Base-by-base conservation (phyloP, 2,888 invertebrate species). In the Galeopsomyia nigrocyanea region DNA sequence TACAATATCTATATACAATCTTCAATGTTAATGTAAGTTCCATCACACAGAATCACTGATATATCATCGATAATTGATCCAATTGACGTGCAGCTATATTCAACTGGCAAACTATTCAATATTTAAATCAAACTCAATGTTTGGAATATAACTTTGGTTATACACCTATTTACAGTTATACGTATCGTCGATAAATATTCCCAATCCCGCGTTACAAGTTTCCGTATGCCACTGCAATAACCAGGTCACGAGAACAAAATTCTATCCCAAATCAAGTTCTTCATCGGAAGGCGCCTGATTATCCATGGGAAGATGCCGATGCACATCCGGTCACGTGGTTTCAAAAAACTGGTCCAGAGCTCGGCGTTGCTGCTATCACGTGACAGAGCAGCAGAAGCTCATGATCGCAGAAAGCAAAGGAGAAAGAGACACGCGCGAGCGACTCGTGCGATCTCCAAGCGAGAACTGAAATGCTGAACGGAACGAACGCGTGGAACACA, bases 381-480 rank as follows among this genome's bases (percentile, higher is more conserved):
- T 26, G 19, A 46, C 51, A 21, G 13, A 26, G 56, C 65, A 49
- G 26, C n/a, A n/a, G 56, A 47, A 49, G 47, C 21, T 69, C 63
- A 64, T 64, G 57, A 51, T 58, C 9, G 19, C 39, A 26, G 26
- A 5, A 39, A 39, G 39, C 5, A 39, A 57, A 19, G n/a, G 47
- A 31, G 9, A 21, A 66, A 17, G 53, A 60, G 53, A 60, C 21
- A 55, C 53, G 51, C 70, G 49, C 67, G 63, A 66, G 66, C 26
- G 66, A 58, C 51, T 26, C 67, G 70, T 47, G 51, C 85, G 82
- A 84, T 86, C 83, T 85, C 84, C 78, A 78, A 79, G 75, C 80
- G 76, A 81, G 82, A 82, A 86, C 86, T 86, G 84, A 26, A 86
- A 82, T 78, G 76, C 78, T 79, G 79, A 47, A 17, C 13, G 63